These are phyloP conservation scores for Paramacrobiotus metropolitanus DNA, from an alignment of 1,140 invertebrate species.

Conservation along the genomic window DNA sequence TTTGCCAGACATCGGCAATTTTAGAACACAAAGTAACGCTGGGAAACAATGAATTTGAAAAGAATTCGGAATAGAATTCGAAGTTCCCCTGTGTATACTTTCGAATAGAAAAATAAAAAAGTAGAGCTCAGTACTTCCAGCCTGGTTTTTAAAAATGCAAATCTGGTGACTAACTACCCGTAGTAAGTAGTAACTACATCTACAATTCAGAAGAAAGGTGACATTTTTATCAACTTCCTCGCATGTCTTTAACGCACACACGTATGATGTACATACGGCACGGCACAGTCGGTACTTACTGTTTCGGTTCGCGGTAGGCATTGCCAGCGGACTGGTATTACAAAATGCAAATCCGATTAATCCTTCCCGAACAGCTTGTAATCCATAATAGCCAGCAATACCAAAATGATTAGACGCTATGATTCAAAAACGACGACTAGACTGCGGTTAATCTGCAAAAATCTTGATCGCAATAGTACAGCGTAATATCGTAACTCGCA, in stretches of 20 bases:
- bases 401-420: constrained; percentile 63
- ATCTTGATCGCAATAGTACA: too few relatives aligned
- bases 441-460: too few relatives aligned
- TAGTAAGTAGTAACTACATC: too few relatives aligned
- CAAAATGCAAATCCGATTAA: constrained; percentile 71
- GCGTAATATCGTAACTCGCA: too few relatives aligned
- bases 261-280: neutral
- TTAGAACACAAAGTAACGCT: too few relatives aligned
- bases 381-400: constrained; percentile 64
- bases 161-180: too few relatives aligned
- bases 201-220: neutral
- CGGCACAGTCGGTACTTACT: constrained; percentile 21
- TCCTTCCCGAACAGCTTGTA: constrained; percentile 44
- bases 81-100: too few relatives aligned
- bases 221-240: neutral
- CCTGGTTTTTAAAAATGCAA: too few relatives aligned
- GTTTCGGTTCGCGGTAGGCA: constrained; percentile 55
- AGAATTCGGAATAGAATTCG: neutral
- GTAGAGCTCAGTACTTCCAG: too few relatives aligned
- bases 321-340: constrained; percentile 68
- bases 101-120: too few relatives aligned
- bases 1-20: too few relatives aligned
- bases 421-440: too few relatives aligned
- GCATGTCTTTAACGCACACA: neutral
- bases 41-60: neutral